Percentiles rank a stretch among this genome's conserved stretches.
These are phyloP conservation scores for Fragum fragum DNA, from an alignment of 2,888 invertebrate species.

Conservation along the genomic window DNA sequence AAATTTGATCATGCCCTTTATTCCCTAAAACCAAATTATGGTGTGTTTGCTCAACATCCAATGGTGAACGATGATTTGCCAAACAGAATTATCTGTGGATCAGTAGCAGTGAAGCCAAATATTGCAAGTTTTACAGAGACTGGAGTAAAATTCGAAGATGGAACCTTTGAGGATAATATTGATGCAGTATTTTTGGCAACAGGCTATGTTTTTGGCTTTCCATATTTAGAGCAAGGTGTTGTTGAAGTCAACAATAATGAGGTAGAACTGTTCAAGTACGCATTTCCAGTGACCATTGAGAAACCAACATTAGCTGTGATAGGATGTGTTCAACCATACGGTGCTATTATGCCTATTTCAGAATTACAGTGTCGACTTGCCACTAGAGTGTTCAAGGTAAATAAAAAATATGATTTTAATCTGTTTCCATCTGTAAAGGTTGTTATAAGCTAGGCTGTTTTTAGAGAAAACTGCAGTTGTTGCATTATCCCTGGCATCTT, in stretches of 20 bases:
- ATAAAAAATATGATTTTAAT: background rate
- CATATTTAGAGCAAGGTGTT: conserved; percentile 84
- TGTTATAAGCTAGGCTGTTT: too few relatives aligned
- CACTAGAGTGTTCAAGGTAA: conserved; percentile 84
- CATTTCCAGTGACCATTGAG: conserved; percentile 85
- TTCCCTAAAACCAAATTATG: conserved; percentile 85
- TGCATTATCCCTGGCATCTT: too few relatives aligned
- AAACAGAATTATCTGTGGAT: conserved; percentile 85
- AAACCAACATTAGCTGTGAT: conserved; percentile 87
- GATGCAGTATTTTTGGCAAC: conserved; percentile 86
- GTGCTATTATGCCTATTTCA: conserved; percentile 87
- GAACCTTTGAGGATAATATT: conserved; percentile 80
- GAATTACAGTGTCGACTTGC: conserved; percentile 88
- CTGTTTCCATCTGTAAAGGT: background rate
- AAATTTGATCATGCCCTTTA: conserved; percentile 85
- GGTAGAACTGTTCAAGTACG: conserved; percentile 86
- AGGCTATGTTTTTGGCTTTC: conserved; percentile 86
- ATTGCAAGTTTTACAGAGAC: conserved; percentile 77
- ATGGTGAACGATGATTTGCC: conserved; percentile 87
- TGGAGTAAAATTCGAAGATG: conserved; percentile 83
- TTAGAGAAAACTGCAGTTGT: too few relatives aligned
- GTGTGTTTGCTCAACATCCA: conserved; percentile 80
- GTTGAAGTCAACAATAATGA: conserved; percentile 78
- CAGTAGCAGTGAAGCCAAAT: conserved; percentile 83
- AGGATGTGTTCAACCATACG: conserved; percentile 87